These are phyloP conservation scores for Clinocottus analis DNA, from an alignment of 2,113 vertebrate species.

Conservation along the genomic window DNA sequence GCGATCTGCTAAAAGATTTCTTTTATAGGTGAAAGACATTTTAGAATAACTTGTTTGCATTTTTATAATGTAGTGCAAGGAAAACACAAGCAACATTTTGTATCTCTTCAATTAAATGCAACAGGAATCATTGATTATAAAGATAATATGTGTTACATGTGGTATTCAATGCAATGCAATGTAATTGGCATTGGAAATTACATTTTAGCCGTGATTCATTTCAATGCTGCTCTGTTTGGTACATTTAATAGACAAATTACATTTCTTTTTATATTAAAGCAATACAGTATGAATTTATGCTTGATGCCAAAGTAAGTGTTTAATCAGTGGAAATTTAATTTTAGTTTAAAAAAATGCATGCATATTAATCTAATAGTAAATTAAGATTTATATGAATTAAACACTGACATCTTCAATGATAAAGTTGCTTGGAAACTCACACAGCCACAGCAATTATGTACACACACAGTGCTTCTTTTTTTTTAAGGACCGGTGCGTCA, in stretches of 20 bases:
- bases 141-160: background rate
- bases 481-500: slow-evolving; percentile 33
- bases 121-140: background rate
- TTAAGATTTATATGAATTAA: slow-evolving; percentile 21
- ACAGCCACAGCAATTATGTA: slow-evolving; percentile 18
- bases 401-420: slow-evolving; percentile 1
- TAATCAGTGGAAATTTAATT: slow-evolving; percentile 25
- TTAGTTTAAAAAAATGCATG: slow-evolving; percentile 23
- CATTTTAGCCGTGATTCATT: slow-evolving; percentile 10
- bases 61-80: background rate
- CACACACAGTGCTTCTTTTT: slow-evolving; percentile 7
- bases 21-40: background rate
- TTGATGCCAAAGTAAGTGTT: slow-evolving; percentile 25
- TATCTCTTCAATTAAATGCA: background rate
- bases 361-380: slow-evolving; percentile 11
- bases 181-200: no score
- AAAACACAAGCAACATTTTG: background rate
- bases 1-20: slow-evolving; percentile 7
- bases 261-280: background rate
- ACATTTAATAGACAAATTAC: slow-evolving; percentile 7
- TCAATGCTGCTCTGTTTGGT: background rate
- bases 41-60: background rate
- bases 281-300: slow-evolving; percentile 10
- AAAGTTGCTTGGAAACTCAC: slow-evolving; percentile 21
- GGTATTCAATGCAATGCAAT: background rate